These are phyloP conservation scores for Enteromius unitaeniatus DNA, from an alignment of 2,797 vertebrate species.

Conservation along the genomic window DNA sequence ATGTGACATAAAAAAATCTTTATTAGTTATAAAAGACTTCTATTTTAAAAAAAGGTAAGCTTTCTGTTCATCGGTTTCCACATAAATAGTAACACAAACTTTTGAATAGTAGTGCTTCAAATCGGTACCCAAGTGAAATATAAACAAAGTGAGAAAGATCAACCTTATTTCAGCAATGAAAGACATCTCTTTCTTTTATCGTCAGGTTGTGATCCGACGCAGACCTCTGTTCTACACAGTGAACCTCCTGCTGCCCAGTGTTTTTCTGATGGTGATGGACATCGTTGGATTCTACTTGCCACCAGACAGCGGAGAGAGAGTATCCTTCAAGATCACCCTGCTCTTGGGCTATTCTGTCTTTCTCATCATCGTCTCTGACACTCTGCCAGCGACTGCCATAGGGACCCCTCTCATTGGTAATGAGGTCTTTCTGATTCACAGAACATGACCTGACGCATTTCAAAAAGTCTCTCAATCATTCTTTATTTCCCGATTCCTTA, in stretches of 20 bases:
- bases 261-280: conserved; percentile 98
- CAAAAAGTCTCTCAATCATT: not conserved
- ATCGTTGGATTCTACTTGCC: conserved; percentile 96
- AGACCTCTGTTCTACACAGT: conserved; percentile 94
- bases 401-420: conserved; percentile 94
- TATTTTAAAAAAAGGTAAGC: not conserved
- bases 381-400: conserved; percentile 91
- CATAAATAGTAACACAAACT: not conserved
- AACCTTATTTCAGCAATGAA: not conserved
- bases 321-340: conserved; percentile 98
- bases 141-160: not conserved
- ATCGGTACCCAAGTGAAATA: not conserved
- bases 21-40: not conserved
- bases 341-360: conserved; percentile 98
- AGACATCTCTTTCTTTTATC: conserved; percentile 17
- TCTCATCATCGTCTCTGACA: conserved; percentile 97
- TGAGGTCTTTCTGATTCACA: conserved; percentile 33
- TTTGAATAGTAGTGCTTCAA: not conserved
- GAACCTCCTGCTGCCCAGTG: conserved; percentile 92
- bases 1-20: not conserved
- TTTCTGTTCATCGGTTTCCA: not conserved
- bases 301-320: conserved; percentile 94
- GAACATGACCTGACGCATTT: conserved; percentile 1
- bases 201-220: conserved; percentile 92
- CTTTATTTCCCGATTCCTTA: not conserved